Evolutionary conservation across 2,113 vertebrate genomes (phyloP).

Genomic region (Otocyon megalotis): DNA sequence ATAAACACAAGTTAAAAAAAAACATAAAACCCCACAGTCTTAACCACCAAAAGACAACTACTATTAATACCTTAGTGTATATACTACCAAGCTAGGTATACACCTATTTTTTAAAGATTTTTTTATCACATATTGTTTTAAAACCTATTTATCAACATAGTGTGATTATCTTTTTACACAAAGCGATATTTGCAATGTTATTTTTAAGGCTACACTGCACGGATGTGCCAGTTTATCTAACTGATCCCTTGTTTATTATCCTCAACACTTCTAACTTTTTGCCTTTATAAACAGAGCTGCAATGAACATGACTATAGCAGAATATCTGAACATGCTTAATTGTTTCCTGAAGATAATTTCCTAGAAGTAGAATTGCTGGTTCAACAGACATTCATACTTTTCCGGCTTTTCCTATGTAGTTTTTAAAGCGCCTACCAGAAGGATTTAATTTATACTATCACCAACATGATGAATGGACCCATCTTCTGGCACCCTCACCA

Average conservation of each 20-base stretch:
- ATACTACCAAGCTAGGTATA: background rate
- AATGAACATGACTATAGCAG: background rate
- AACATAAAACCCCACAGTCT: slow-evolving; percentile 50
- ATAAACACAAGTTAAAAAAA: slow-evolving; percentile 11
- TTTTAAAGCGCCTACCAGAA: slow-evolving; percentile 10
- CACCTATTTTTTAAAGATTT: background rate
- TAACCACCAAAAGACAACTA: background rate
- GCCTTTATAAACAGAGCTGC: slow-evolving; percentile 17
- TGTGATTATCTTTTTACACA: background rate
- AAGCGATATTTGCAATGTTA: slow-evolving; percentile 27
- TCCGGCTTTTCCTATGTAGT: background rate
- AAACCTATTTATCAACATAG: slow-evolving; percentile 15
- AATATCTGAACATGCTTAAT: slow-evolving; percentile 49
- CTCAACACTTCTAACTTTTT: slow-evolving; percentile 3
- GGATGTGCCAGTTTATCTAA: background rate
- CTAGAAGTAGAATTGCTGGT: slow-evolving; percentile 23
- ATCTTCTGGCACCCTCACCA: slow-evolving; percentile 13
- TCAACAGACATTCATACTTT: slow-evolving; percentile 35
- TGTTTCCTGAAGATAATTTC: slow-evolving; percentile 40
- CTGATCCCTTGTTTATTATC: background rate
- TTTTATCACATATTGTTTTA: background rate
- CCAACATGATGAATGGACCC: background rate
- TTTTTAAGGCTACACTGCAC: background rate
- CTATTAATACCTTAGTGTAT: slow-evolving; percentile 32
- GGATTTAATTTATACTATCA: slow-evolving; percentile 48